phyloP scores from a whole-genome alignment of 2,113 vertebrate genomes.

The Pterophyllum scalare region DNA sequence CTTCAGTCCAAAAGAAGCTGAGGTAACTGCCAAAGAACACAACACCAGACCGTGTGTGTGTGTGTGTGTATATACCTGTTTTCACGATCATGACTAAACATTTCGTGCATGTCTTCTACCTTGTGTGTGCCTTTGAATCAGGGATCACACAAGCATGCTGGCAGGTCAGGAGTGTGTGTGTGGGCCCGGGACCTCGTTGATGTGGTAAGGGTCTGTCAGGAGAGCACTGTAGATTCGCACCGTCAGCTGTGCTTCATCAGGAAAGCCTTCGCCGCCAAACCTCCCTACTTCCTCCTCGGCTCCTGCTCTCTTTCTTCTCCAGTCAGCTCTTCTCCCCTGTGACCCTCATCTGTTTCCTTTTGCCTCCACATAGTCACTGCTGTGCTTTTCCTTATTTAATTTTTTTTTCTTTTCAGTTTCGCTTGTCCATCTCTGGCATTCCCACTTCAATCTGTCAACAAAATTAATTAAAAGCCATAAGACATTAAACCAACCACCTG shows the following conservation, averaged over 20 bases:
- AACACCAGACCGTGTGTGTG: background rate
- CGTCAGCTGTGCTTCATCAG: constrained; percentile 70
- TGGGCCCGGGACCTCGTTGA: constrained; percentile 55
- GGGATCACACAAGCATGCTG: constrained; percentile 14
- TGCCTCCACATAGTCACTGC: constrained; percentile 8
- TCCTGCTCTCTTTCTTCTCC: constrained; percentile 13
- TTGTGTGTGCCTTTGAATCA: constrained; percentile 9
- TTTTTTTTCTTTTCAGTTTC: background rate
- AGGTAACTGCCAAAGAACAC: constrained; percentile 43
- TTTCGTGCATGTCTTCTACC: background rate
- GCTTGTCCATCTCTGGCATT: background rate
- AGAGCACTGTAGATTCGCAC: constrained; percentile 59
- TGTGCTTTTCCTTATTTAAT: constrained; percentile 1
- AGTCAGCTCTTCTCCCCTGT: background rate
- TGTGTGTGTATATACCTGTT: constrained; percentile 30
- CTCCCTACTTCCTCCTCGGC: constrained; percentile 33
- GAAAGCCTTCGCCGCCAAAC: constrained; percentile 59
- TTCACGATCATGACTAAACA: constrained; percentile 41
- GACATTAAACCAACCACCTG: background rate
- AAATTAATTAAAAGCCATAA: constrained; percentile 10
- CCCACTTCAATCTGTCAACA: constrained; percentile 46
- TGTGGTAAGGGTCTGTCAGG: constrained; percentile 66
- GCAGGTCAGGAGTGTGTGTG: constrained; percentile 65
- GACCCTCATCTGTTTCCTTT: constrained; percentile 33
- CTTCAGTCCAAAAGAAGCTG: constrained; percentile 40